These are phyloP conservation scores for Sminthurides bifidus DNA, from an alignment of 1,140 invertebrate genomes.

Conservation along the genomic window DNA sequence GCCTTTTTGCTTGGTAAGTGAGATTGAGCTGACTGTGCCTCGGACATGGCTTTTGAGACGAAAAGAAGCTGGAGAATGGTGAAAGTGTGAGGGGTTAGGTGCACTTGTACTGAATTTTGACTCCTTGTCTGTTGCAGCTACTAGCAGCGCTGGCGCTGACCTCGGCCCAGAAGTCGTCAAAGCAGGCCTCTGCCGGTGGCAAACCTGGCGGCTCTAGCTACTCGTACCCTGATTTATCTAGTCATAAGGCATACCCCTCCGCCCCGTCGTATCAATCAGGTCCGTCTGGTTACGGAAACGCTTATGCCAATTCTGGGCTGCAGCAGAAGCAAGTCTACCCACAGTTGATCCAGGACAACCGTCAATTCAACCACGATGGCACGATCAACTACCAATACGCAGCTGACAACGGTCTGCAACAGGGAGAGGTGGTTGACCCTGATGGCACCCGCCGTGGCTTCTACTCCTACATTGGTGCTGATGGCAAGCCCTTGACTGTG, in stretches of 20 bases:
- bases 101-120: background rate
- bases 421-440: slow-evolving; percentile 49
- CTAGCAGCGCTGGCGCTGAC: slow-evolving; percentile 11
- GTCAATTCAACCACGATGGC: slow-evolving; percentile 27
- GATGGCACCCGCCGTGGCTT: slow-evolving; percentile 51
- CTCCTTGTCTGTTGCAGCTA: slow-evolving; percentile 9
- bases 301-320: background rate
- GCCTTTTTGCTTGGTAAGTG: slow-evolving; percentile 1
- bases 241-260: background rate
- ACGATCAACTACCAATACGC: slow-evolving; percentile 42
- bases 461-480: slow-evolving; percentile 47
- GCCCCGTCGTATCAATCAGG: background rate
- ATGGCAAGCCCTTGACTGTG: slow-evolving; percentile 44
- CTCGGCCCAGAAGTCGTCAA: slow-evolving; percentile 14
- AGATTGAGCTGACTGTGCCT: background rate
- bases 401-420: slow-evolving; percentile 51
- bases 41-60: background rate
- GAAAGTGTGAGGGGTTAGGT: background rate
- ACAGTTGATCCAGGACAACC: slow-evolving; percentile 23
- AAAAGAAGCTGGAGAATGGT: no score
- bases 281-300: background rate
- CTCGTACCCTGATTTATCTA: background rate
- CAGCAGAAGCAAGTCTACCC: slow-evolving; percentile 21
- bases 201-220: slow-evolving; percentile 4
- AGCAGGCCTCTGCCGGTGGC: background rate